Conservation (phyloP, 2,888 invertebrate genomes). For the Smittia aterrima region DNA sequence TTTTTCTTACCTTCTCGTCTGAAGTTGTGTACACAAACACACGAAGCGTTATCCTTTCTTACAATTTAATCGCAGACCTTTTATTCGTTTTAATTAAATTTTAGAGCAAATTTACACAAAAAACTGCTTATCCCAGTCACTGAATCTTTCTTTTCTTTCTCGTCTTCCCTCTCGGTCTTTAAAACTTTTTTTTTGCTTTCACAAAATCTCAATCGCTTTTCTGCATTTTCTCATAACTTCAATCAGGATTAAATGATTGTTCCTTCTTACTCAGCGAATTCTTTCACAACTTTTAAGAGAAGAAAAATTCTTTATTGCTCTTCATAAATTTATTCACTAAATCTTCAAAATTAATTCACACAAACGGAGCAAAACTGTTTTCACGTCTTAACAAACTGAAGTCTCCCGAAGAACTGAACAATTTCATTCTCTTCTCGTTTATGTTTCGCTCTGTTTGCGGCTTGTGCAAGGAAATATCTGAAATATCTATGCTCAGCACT, state of each 20-base stretch:
- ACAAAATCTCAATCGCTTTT: not conserved
- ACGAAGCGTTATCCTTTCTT: slow-evolving; percentile 2
- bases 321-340: not conserved
- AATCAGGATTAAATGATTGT: not conserved
- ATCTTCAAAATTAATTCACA: not conserved
- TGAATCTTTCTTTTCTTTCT: not conserved
- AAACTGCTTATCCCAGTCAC: not conserved
- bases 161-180: not conserved
- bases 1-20: not conserved
- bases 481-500: not conserved
- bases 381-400: slow-evolving; percentile 24
- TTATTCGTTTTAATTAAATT: slow-evolving; percentile 6
- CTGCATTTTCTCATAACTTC: not conserved
- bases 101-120: slow-evolving; percentile 11
- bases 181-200: not conserved
- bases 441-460: slow-evolving; percentile 18
- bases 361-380: not conserved
- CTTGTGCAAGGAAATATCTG: slow-evolving; percentile 2
- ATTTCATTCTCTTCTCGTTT: slow-evolving; percentile 19
- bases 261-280: not conserved
- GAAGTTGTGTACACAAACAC: not conserved
- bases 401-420: slow-evolving; percentile 28
- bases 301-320: not conserved
- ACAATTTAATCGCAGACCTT: not conserved
- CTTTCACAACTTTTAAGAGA: slow-evolving; percentile 25